phyloP scores from a whole-genome alignment of 1,140 invertebrate genomes.

The Brachionus plicatilis region DNA sequence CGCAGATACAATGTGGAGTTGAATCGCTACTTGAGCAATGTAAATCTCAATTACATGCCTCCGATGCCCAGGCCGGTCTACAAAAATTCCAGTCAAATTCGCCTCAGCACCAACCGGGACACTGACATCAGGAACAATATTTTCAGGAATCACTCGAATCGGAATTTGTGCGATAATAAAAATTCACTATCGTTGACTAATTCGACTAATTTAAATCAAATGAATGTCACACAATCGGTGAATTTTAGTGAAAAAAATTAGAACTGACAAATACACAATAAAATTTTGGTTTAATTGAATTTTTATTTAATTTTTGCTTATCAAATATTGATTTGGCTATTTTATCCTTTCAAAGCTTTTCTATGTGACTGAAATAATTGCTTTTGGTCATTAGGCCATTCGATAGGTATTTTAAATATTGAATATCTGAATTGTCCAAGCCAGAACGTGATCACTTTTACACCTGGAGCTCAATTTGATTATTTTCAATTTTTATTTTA shows the following conservation, averaged over 20 bases:
- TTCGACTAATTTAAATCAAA: conserved; percentile 9
- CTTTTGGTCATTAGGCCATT: too few species aligned
- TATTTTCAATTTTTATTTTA: too few species aligned
- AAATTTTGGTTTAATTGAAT: not conserved
- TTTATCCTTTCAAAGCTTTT: not conserved
- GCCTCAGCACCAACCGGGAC: not conserved
- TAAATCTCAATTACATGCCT: conserved; percentile 32
- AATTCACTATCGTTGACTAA: conserved; percentile 1
- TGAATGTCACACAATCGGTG: conserved; percentile 17
- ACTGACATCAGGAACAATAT: not conserved
- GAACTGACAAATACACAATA: not conserved
- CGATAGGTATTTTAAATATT: too few species aligned
- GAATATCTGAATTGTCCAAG: too few species aligned
- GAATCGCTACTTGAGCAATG: conserved; percentile 16
- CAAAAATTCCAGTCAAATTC: conserved; percentile 4
- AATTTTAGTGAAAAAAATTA: conserved; percentile 10
- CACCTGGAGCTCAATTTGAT: too few species aligned
- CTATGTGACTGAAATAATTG: too few species aligned
- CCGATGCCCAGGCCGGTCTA: conserved; percentile 31
- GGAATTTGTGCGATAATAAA: not conserved
- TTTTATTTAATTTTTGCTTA: not conserved
- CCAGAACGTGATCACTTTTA: too few species aligned
- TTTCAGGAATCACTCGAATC: not conserved
- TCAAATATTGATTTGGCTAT: not conserved
- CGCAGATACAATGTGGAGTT: conserved; percentile 3